Percentiles rank a stretch among this genome's conserved stretches.
Conservation (phyloP, 53 echinoderm and acorn worm genomes). For the Pentamera pediparva region DNA sequence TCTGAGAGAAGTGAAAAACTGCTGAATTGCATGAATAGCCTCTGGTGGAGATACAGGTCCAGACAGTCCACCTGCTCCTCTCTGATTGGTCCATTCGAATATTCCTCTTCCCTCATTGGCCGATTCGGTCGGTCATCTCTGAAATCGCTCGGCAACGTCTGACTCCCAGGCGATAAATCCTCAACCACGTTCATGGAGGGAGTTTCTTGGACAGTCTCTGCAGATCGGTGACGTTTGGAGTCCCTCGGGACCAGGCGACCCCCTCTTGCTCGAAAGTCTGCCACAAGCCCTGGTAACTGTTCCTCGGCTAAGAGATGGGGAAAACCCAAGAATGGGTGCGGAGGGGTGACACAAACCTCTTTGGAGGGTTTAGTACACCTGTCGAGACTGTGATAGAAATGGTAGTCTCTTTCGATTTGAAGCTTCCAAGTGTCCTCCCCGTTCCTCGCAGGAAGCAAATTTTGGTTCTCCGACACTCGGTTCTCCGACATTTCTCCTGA, state of each 20-base stretch:
- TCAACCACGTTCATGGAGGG: too few relatives aligned
- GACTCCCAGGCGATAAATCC: too few relatives aligned
- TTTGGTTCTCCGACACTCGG: neutral
- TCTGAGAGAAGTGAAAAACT: slow-evolving; percentile 74
- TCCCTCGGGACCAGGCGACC: slow-evolving; percentile 56
- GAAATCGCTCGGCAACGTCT: neutral
- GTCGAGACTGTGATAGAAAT: slow-evolving; percentile 41
- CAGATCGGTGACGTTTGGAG: neutral
- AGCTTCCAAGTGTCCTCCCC: neutral
- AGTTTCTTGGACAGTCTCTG: neutral
- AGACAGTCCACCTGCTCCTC: slow-evolving; percentile 57
- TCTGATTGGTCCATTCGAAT: neutral
- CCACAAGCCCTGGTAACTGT: slow-evolving; percentile 49
- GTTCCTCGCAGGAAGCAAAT: neutral
- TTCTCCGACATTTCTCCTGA: neutral
- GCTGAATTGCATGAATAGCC: slow-evolving; percentile 75
- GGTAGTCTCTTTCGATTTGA: slow-evolving; percentile 1
- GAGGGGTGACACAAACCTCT: slow-evolving; percentile 17
- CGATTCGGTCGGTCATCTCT: neutral
- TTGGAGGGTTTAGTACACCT: slow-evolving; percentile 50
- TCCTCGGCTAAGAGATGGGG: slow-evolving; percentile 57
- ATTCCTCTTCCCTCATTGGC: neutral
- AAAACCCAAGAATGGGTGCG: slow-evolving; percentile 71
- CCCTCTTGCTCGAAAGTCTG: slow-evolving; percentile 88
- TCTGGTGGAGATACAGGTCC: slow-evolving; percentile 80